Percentiles rank a stretch among this genome's conserved stretches.
These are phyloP conservation scores for Spongilla lacustris DNA, from an alignment of 37 sponge, comb jelly and placozoan genomes.

Conservation along the genomic window DNA sequence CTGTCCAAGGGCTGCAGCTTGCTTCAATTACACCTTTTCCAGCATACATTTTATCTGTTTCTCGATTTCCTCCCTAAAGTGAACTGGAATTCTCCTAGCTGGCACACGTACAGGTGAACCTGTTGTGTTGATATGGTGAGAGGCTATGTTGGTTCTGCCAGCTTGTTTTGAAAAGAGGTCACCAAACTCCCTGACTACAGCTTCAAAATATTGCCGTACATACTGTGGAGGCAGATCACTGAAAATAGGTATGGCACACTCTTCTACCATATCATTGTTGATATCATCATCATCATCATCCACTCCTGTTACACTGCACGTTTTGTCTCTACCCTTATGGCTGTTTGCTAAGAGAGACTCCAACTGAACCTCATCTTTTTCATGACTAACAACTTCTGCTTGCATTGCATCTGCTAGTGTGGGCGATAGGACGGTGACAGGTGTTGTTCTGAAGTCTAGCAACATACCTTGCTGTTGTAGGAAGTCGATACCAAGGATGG, in stretches of 20 bases:
- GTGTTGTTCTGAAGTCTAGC: slow-evolving; percentile 29
- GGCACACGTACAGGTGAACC: slow-evolving; percentile 52
- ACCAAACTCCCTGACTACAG: slow-evolving; percentile 21
- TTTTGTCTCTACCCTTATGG: no score
- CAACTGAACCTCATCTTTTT: no score
- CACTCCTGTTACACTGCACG: no score
- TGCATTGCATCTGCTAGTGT: no score
- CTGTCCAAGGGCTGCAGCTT: slow-evolving; percentile 41
- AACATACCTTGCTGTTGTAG: slow-evolving; percentile 2
- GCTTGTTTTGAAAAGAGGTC: slow-evolving; percentile 35
- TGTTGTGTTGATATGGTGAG: slow-evolving; percentile 57
- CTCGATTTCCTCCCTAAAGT: slow-evolving; percentile 65
- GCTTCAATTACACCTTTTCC: slow-evolving; percentile 27
- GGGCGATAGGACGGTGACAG: no score
- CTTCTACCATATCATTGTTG: not conserved
- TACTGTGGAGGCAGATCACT: slow-evolving; percentile 7
- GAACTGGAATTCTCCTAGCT: slow-evolving; percentile 52
- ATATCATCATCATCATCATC: no score
- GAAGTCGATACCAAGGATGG: slow-evolving; percentile 68
- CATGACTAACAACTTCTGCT: no score
- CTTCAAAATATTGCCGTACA: not conserved
- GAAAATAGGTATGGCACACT: slow-evolving; percentile 47
- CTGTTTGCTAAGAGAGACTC: no score
- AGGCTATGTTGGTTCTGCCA: slow-evolving; percentile 44
- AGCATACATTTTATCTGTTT: slow-evolving; percentile 53